Evolutionary conservation across 2,113 vertebrate genomes (phyloP).

Genomic region (Fregetta grallaria): DNA sequence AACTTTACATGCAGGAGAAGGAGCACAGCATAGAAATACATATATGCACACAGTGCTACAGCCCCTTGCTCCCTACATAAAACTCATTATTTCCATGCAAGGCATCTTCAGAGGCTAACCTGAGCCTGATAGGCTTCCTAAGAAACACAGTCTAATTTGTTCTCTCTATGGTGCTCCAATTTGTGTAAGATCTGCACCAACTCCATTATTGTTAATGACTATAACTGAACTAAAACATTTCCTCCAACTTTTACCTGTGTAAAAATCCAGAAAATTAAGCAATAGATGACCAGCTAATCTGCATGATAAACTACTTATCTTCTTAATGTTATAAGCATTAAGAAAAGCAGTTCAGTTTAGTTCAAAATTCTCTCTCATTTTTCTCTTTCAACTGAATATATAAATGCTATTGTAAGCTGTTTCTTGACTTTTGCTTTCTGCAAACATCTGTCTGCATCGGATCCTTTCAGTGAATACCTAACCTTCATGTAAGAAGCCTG

Average conservation of each 20-base stretch:
- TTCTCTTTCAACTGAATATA: not conserved
- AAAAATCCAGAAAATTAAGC: not conserved
- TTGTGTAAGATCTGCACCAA: not conserved
- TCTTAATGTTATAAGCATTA: not conserved
- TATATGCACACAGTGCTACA: not conserved
- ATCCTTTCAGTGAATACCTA: not conserved
- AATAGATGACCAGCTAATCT: not conserved
- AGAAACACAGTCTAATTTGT: not conserved
- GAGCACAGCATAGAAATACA: not conserved
- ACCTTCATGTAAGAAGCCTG: not conserved
- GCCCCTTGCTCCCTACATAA: not conserved
- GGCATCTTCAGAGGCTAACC: not conserved
- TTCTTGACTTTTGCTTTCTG: not conserved
- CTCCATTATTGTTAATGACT: not conserved
- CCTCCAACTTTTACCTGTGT: not conserved
- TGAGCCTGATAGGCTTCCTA: not conserved
- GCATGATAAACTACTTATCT: not conserved
- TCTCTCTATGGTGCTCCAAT: not conserved
- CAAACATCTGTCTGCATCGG: not conserved
- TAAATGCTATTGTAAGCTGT: not conserved
- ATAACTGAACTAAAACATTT: not conserved
- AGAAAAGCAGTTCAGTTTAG: not conserved
- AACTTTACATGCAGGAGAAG: not conserved
- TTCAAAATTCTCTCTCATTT: not conserved
- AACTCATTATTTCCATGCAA: not conserved